Conservation (phyloP, 2,888 invertebrate species). For the Polyploca ridens region DNA sequence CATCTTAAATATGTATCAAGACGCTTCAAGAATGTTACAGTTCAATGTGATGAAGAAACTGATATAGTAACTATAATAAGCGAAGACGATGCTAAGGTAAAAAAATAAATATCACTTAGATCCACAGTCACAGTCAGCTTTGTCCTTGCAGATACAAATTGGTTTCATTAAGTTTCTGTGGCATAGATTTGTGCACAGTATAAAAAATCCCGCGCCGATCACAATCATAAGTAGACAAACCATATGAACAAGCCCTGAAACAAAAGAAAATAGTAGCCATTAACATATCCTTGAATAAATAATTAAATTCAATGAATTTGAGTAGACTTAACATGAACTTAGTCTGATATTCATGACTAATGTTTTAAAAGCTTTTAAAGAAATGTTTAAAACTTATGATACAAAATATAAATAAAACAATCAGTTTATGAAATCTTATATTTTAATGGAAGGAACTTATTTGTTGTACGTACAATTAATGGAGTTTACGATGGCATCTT, state of each 20-base stretch:
- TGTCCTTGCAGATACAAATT: background rate
- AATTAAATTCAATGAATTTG: background rate
- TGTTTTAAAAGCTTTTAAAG: background rate
- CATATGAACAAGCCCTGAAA: conserved; percentile 6
- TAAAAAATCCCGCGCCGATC: background rate
- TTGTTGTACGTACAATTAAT: background rate
- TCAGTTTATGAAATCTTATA: background rate
- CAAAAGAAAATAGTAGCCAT: background rate
- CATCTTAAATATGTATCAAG: conserved; percentile 34
- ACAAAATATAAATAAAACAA: background rate
- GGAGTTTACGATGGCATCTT: background rate
- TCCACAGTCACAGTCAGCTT: background rate
- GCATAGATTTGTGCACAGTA: conserved; percentile 1
- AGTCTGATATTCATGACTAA: background rate
- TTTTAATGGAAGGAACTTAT: background rate
- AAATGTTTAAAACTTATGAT: background rate
- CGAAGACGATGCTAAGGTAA: background rate
- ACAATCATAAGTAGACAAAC: conserved; percentile 9
- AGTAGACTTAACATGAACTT: conserved; percentile 3
- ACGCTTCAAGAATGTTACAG: background rate
- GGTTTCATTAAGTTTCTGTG: background rate
- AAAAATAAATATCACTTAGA: background rate
- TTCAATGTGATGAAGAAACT: background rate
- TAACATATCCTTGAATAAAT: background rate
- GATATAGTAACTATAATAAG: background rate